Conservation (phyloP, 2,797 vertebrate genomes). For the Phalanger gymnotis region DNA sequence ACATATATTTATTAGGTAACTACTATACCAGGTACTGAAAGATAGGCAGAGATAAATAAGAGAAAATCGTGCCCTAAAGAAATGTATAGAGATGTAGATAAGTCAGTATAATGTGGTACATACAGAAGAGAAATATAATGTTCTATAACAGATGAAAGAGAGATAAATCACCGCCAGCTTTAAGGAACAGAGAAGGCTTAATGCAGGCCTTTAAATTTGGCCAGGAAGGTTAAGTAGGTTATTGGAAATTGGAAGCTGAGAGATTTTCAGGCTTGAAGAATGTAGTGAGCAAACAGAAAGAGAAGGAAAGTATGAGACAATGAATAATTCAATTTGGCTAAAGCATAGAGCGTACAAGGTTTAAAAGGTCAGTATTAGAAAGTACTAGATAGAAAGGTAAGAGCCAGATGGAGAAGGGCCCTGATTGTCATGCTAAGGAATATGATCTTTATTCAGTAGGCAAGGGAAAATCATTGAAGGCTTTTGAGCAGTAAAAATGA, state of each 20-base stretch:
- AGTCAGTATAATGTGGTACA: background rate
- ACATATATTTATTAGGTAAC: background rate
- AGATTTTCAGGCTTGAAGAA: background rate
- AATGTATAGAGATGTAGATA: background rate
- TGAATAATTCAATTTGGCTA: background rate
- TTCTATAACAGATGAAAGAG: background rate
- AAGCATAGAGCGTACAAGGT: background rate
- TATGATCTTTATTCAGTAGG: background rate
- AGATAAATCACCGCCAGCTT: background rate
- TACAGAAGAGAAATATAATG: background rate
- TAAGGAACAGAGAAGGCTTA: background rate
- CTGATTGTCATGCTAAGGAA: background rate
- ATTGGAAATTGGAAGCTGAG: background rate
- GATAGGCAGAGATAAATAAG: background rate
- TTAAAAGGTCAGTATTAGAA: background rate
- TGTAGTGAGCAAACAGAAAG: background rate
- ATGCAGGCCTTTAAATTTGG: background rate
- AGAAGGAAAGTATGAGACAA: background rate
- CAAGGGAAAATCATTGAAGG: background rate
- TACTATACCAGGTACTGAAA: background rate
- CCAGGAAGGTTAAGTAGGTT: background rate
- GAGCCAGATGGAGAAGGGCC: background rate
- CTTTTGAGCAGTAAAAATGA: background rate
- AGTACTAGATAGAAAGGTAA: background rate
- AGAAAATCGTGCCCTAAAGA: background rate